Evolutionary conservation across 2,113 vertebrate species (phyloP).

Genomic region (Corydoras maculifer): DNA sequence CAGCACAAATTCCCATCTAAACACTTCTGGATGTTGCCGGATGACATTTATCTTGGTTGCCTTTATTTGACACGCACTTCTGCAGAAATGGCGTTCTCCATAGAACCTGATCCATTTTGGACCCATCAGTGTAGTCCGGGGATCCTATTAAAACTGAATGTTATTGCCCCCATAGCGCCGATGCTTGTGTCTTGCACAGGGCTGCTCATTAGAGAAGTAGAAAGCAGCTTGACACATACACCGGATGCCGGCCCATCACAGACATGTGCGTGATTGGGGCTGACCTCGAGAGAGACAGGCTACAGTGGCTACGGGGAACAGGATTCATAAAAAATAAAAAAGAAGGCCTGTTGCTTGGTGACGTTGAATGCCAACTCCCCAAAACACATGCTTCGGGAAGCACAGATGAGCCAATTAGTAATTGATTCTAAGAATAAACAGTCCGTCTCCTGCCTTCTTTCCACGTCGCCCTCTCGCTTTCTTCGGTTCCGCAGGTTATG

Average conservation of each 20-base stretch:
- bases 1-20: too few relatives aligned
- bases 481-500: background rate
- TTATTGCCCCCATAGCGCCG: conserved; percentile 8
- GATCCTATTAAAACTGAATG: background rate
- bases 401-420: conserved; percentile 57
- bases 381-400: conserved; percentile 56
- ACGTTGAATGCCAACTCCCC: conserved; percentile 58
- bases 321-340: conserved; percentile 12
- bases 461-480: conserved; percentile 22
- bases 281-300: conserved; percentile 32
- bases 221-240: conserved; percentile 16
- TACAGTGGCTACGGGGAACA: conserved; percentile 28
- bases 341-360: conserved; percentile 55
- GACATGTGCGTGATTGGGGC: conserved; percentile 52
- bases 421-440: background rate
- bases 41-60: background rate
- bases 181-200: conserved; percentile 42
- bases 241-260: conserved; percentile 62
- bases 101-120: background rate
- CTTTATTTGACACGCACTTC: background rate
- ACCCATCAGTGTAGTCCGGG: background rate
- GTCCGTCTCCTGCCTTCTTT: background rate
- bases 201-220: conserved; percentile 51
- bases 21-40: too few relatives aligned
- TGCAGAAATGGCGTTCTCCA: background rate